Evolutionary conservation across 2,113 vertebrate species (phyloP).

Genomic region (Tamias sibiricus): DNA sequence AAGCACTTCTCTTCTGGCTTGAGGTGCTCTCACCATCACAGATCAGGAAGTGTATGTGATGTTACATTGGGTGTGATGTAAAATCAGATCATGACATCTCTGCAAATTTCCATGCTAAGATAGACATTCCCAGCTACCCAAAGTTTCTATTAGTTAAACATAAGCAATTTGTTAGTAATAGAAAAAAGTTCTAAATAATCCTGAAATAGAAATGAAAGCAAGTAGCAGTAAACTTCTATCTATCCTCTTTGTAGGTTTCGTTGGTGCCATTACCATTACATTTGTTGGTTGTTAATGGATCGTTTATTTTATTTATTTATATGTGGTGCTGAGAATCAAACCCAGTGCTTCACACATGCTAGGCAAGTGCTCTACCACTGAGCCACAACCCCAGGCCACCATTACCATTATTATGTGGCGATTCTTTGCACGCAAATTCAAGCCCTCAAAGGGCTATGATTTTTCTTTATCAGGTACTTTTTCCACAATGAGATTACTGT

Average conservation of each 20-base stretch:
- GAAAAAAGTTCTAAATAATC: neutral
- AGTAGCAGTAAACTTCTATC: neutral
- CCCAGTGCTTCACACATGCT: too few species aligned
- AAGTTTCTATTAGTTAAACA: neutral
- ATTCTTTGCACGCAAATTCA: neutral
- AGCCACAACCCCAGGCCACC: too few species aligned
- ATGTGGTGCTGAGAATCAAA: too few species aligned
- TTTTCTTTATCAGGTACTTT: neutral
- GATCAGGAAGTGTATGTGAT: neutral
- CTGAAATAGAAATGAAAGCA: slow-evolving; percentile 31
- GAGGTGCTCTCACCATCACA: neutral
- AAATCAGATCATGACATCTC: neutral
- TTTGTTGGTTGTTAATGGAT: too few species aligned
- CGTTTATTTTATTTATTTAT: too few species aligned
- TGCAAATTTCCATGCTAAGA: neutral
- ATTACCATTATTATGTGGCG: neutral
- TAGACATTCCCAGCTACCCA: neutral
- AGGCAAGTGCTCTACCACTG: too few species aligned
- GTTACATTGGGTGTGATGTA: neutral
- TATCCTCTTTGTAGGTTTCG: neutral
- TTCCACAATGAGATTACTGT: neutral
- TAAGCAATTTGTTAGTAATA: neutral
- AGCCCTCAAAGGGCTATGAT: neutral
- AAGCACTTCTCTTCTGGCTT: neutral
- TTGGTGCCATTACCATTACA: neutral